Conservation (phyloP, 2,797 vertebrate genomes). For the Podargus strigoides region DNA sequence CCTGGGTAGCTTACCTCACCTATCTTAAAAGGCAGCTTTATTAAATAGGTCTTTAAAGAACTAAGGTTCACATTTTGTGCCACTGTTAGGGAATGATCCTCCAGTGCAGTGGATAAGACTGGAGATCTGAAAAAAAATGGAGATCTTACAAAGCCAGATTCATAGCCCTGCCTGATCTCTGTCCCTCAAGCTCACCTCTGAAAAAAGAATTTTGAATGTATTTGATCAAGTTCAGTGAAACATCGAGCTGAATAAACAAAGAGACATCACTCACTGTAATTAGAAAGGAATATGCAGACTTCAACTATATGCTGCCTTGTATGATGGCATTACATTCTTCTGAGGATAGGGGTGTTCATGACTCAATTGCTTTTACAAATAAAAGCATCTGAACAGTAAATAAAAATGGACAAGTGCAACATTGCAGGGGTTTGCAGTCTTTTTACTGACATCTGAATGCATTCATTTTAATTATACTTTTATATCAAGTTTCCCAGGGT, state of each 20-base stretch:
- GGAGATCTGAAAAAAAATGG: background rate
- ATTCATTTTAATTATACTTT: slow-evolving; percentile 11
- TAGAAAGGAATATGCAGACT: background rate
- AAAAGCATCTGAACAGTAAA: background rate
- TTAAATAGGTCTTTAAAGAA: slow-evolving; percentile 10
- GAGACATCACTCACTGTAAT: background rate
- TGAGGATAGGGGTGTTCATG: background rate
- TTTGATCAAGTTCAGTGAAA: background rate
- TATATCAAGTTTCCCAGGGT: slow-evolving; percentile 80
- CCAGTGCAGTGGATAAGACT: background rate
- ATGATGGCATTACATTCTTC: background rate
- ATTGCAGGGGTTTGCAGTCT: background rate
- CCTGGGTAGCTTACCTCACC: background rate
- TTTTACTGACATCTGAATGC: background rate
- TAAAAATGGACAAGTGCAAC: background rate
- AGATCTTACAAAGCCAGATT: background rate
- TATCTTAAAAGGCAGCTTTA: slow-evolving; percentile 5
- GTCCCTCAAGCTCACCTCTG: background rate
- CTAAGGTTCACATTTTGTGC: background rate
- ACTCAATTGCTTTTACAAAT: background rate
- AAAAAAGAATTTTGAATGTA: background rate
- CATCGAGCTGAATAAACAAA: background rate
- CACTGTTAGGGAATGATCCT: background rate
- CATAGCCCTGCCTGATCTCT: background rate
- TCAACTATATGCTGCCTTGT: background rate